Percentiles rank a stretch among this genome's conserved stretches.
Conservation (phyloP, 2,888 invertebrate genomes). For the Seira musarum region DNA sequence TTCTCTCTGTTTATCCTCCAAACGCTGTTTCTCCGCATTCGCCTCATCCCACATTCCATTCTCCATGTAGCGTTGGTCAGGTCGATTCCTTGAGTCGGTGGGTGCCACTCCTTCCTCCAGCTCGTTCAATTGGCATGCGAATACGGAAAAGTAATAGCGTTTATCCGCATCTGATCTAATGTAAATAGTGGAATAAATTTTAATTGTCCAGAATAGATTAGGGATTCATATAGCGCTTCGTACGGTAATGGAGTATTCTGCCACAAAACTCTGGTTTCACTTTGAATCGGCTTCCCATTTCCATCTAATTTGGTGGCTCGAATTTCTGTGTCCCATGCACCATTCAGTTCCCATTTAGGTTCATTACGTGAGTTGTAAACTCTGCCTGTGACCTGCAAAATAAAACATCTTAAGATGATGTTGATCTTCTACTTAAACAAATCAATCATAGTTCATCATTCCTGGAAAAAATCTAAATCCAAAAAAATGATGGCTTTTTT, state of each 20-base stretch:
- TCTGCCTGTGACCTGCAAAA: conserved; percentile 79
- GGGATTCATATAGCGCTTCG: conserved; percentile 70
- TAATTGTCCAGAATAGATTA: neutral
- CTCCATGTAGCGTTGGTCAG: conserved; percentile 99
- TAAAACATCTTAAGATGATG: neutral
- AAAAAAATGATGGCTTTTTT: too few species aligned
- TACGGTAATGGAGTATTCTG: conserved; percentile 83
- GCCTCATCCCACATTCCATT: conserved; percentile 93
- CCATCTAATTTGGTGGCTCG: conserved; percentile 73
- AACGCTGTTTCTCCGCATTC: conserved; percentile 84
- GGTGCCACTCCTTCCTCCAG: conserved; percentile 92
- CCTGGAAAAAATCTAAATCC: too few species aligned
- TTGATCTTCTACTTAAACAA: too few species aligned
- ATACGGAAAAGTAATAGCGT: conserved; percentile 94
- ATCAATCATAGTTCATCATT: too few species aligned
- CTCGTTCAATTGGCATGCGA: conserved; percentile 98
- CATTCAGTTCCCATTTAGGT: conserved; percentile 79
- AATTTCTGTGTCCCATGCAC: conserved; percentile 96
- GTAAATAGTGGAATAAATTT: neutral
- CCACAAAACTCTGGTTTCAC: conserved; percentile 89
- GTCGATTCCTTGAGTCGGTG: conserved; percentile 92
- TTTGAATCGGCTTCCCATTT: conserved; percentile 86
- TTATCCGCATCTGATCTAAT: conserved; percentile 78
- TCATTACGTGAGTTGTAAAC: conserved; percentile 75
- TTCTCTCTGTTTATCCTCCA: conserved; percentile 96